phyloP scores from a whole-genome alignment of 2,113 vertebrate species.

The Semnopithecus entellus region DNA sequence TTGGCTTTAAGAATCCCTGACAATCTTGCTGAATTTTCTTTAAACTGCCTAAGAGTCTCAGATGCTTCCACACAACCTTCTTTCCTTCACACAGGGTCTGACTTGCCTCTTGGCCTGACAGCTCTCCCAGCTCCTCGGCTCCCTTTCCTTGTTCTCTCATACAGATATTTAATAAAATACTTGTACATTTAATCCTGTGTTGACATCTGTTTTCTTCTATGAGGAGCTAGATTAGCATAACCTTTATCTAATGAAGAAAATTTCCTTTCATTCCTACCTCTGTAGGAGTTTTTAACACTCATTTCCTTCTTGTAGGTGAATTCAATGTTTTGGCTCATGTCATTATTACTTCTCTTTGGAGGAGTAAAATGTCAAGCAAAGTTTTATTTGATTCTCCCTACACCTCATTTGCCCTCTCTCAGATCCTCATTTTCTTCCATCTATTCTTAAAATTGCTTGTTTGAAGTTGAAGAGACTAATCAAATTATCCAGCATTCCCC shows the following conservation, averaged over 20 bases:
- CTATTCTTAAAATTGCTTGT: conserved; percentile 15
- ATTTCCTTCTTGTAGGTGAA: conserved; percentile 34
- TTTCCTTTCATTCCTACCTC: background rate
- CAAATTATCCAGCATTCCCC: background rate
- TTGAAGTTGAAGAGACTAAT: conserved; percentile 33
- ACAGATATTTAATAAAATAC: background rate
- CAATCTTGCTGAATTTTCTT: background rate
- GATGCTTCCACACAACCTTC: background rate
- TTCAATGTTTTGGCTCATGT: conserved; percentile 42
- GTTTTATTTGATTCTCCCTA: background rate
- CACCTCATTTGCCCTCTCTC: background rate
- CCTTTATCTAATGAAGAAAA: conserved; percentile 30
- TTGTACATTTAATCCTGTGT: background rate
- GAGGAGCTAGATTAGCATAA: conserved; percentile 22
- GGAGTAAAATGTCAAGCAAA: conserved; percentile 33
- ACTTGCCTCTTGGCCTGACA: background rate
- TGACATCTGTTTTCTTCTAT: conserved; percentile 19
- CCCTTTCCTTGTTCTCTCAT: background rate
- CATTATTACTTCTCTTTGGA: conserved; percentile 40
- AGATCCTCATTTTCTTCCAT: background rate
- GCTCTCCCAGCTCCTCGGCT: background rate
- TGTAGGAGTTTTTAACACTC: conserved; percentile 28
- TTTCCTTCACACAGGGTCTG: background rate
- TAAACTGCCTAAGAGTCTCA: background rate
- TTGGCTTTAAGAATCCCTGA: background rate